Percentiles rank a stretch among this genome's conserved stretches.
Evolutionary conservation across 2,797 vertebrate genomes (phyloP).

Genomic region (Eulemur coronatus): DNA sequence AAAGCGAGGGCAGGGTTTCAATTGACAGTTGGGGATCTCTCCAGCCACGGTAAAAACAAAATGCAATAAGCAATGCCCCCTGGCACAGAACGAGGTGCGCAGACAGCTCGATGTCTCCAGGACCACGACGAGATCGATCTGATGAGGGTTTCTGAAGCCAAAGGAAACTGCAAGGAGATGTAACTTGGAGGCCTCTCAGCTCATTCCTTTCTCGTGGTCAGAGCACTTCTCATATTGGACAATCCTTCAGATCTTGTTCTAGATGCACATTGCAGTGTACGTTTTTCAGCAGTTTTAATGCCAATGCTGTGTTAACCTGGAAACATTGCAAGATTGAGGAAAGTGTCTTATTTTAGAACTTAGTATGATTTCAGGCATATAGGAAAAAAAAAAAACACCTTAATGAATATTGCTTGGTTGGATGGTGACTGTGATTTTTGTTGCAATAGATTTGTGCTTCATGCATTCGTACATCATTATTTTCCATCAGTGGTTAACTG

Average conservation of each 20-base stretch:
- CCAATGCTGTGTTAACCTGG: background rate
- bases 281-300: too few species aligned
- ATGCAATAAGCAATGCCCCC: too few species aligned
- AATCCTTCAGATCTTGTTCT: background rate
- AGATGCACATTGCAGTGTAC: background rate
- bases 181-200: fast-evolving
- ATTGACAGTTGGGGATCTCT: too few species aligned
- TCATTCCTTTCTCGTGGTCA: fast-evolving
- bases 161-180: fast-evolving
- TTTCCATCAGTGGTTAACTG: background rate
- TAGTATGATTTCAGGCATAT: background rate
- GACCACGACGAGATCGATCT: fast-evolving
- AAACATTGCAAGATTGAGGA: background rate
- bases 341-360: background rate
- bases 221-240: fast-evolving
- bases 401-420: background rate
- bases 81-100: fast-evolving
- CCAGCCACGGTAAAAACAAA: fast-evolving
- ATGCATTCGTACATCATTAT: background rate
- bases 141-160: background rate
- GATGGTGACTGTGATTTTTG: background rate
- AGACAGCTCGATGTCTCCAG: fast-evolving
- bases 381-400: background rate
- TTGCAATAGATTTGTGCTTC: background rate
- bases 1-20: background rate